These are phyloP conservation scores for Brachionus plicatilis DNA, from an alignment of 1,140 invertebrate genomes.

Conservation along the genomic window DNA sequence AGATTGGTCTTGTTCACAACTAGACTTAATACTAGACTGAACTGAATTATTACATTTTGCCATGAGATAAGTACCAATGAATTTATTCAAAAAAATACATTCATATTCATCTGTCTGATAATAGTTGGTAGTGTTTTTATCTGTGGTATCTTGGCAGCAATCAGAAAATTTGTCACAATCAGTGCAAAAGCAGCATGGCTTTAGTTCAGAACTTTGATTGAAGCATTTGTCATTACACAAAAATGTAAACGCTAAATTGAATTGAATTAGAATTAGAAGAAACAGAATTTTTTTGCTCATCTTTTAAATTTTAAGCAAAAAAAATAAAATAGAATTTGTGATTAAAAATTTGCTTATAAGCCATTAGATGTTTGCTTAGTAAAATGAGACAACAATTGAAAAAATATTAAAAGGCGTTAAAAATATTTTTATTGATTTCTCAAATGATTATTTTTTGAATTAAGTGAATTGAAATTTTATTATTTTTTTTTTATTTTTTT, in stretches of 20 bases:
- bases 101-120: not conserved
- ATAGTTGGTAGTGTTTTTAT: not conserved
- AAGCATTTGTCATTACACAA: not conserved
- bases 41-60: not conserved
- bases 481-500: too few relatives aligned
- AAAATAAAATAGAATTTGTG: not conserved
- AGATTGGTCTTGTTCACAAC: not conserved
- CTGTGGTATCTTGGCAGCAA: not conserved
- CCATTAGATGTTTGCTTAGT: too few relatives aligned
- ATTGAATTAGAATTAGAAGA: not conserved
- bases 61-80: not conserved
- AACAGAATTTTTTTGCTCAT: not conserved
- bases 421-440: too few relatives aligned
- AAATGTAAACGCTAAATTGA: not conserved
- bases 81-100: not conserved
- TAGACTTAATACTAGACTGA: not conserved
- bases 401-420: too few relatives aligned
- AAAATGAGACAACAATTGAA: too few relatives aligned
- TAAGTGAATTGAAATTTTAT: too few relatives aligned
- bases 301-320: not conserved
- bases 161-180: not conserved
- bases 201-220: not conserved
- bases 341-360: too few relatives aligned
- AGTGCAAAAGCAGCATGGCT: not conserved
- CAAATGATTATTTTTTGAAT: too few relatives aligned